Base-by-base conservation (phyloP, 2,888 invertebrate species). In the Drosophila neoperkinsi region DNA sequence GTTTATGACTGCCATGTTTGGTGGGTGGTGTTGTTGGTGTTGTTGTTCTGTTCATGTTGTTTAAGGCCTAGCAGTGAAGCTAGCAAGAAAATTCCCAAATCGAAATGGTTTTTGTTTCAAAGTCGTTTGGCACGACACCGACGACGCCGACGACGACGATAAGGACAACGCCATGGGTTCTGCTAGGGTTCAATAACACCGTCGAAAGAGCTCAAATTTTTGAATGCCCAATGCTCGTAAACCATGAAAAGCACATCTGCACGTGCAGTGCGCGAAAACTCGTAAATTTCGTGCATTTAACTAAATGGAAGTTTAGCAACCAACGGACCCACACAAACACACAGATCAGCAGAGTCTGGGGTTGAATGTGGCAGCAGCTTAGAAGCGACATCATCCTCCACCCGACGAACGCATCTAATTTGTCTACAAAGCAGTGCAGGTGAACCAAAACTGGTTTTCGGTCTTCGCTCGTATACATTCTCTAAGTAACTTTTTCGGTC, bases 261-360 rank as follows among this genome's bases (percentile, higher is more conserved):
- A 85, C 90, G 90, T 90, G 88, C 88, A 72, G 46, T 30, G 57
- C 51, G 71, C 58, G 69, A 77, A 65, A 52, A 59, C 74, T 80
- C 90, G 82, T 85, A 85, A 89, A 85, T 82, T 80, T 76, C 71
- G 28, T 74, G 58, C 85, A 84, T 84, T 85, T 90, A 85, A 71
- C 75, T 66, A 77, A 85, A 85, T 88, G 78, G 71, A 85, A 90
- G 82, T 90, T 80, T 71, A 53, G 61, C 69, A 73, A 60, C 43
- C 68, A 34, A 49, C 59, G 25, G 62, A 9, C 33, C 46, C 28
- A 25, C 30, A 13, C n/a, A 28, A 11, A 28, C 28, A 38, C 25
- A 9, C 10, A 10, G 3, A 13, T n/a, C n/a, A 3, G 1, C 2
- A 33, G 25, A 25, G 50, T 55, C 65, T 46, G 68, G 77, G 77